Evolutionary conservation across 1,140 invertebrate genomes (phyloP).

Genomic region (Euura lappo): DNA sequence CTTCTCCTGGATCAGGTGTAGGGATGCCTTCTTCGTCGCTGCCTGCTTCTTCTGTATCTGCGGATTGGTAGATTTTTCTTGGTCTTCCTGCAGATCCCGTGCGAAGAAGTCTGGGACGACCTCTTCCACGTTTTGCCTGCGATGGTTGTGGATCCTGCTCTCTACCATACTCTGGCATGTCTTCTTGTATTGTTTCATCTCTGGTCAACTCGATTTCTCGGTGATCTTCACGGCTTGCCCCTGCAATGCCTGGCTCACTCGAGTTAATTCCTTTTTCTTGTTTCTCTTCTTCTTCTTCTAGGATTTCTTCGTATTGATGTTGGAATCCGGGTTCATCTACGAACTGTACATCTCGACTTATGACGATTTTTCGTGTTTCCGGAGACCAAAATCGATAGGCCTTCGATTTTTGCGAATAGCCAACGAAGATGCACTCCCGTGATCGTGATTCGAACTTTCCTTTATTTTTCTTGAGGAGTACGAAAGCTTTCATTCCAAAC

Average conservation of each 20-base stretch:
- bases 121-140: background rate
- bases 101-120: background rate
- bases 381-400: slow-evolving; percentile 36
- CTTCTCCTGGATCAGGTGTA: background rate
- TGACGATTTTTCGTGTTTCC: slow-evolving; percentile 32
- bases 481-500: slow-evolving; percentile 12
- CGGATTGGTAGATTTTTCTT: background rate
- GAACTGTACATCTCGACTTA: slow-evolving; percentile 39
- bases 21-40: background rate
- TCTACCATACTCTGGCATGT: background rate
- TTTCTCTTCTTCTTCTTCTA: background rate
- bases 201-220: background rate
- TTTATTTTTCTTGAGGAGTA: slow-evolving; percentile 25
- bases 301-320: slow-evolving; percentile 6
- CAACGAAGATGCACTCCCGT: slow-evolving; percentile 30
- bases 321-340: slow-evolving; percentile 25
- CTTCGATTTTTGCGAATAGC: slow-evolving; percentile 33
- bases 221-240: background rate
- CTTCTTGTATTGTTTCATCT: slow-evolving; percentile 3
- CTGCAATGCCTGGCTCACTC: slow-evolving; percentile 1
- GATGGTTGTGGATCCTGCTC: background rate
- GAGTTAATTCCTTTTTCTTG: background rate
- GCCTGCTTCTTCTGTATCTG: background rate
- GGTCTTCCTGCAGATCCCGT: background rate
- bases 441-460: slow-evolving; percentile 31